Conservation (phyloP, 2,113 vertebrate genomes). For the Theropithecus gelada region DNA sequence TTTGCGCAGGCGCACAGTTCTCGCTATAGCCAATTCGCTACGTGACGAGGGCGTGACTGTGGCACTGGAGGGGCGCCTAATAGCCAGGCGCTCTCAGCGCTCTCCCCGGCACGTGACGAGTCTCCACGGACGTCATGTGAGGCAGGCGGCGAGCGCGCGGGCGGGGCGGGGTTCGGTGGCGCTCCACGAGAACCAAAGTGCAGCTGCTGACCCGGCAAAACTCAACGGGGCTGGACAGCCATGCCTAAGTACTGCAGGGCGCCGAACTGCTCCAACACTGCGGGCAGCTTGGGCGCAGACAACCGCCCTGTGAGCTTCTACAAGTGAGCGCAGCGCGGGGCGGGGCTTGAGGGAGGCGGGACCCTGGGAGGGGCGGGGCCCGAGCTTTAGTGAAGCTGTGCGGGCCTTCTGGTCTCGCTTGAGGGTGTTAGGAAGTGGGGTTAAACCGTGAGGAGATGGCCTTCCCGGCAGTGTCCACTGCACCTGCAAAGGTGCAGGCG, state of each 20-base stretch:
- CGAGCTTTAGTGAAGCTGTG: rapidly evolving
- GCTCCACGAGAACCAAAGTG: background rate
- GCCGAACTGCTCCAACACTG: slow-evolving; percentile 67
- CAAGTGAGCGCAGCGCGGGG: slow-evolving; percentile 59
- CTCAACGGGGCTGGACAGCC: background rate
- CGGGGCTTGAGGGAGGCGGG: background rate
- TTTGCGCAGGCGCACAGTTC: rapidly evolving
- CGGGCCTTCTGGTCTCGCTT: rapidly evolving
- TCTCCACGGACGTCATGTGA: background rate
- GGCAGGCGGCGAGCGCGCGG: no score
- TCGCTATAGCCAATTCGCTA: background rate
- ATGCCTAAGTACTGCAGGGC: slow-evolving; percentile 73
- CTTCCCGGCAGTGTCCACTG: background rate
- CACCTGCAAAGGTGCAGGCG: background rate
- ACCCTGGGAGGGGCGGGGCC: background rate
- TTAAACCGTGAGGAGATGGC: background rate
- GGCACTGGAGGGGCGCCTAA: no score
- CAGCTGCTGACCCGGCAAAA: background rate
- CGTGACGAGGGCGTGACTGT: background rate
- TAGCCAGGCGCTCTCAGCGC: background rate
- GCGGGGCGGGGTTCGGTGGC: background rate
- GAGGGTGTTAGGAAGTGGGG: background rate
- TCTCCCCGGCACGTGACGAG: background rate
- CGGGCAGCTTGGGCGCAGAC: slow-evolving; percentile 45
- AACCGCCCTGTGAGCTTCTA: slow-evolving; percentile 69